Conservation (phyloP, 2,888 invertebrate genomes). For the Hofmannophila pseudospretella region DNA sequence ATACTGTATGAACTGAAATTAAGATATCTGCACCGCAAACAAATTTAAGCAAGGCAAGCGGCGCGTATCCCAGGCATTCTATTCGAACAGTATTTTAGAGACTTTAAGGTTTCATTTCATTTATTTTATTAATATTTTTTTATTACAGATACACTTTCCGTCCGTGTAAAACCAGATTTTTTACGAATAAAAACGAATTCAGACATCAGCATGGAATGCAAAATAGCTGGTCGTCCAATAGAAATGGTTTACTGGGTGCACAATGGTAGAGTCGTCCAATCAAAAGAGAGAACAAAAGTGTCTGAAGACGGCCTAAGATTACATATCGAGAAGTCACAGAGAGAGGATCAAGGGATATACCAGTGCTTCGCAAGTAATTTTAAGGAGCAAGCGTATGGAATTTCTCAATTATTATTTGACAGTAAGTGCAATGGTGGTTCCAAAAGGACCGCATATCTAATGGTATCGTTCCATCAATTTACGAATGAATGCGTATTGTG, state of each 20-base stretch:
- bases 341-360: slow-evolving; percentile 93
- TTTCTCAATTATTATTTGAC: slow-evolving; percentile 88
- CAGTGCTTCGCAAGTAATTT: slow-evolving; percentile 93
- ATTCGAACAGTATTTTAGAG: no score
- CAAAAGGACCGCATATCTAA: not conserved
- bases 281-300: slow-evolving; percentile 78
- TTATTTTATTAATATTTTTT: no score
- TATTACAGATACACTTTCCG: slow-evolving; percentile 85
- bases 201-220: slow-evolving; percentile 91
- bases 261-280: slow-evolving; percentile 81
- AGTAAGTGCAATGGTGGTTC: slow-evolving; percentile 68
- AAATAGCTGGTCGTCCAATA: slow-evolving; percentile 91
- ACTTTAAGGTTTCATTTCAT: no score
- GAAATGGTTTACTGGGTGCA: slow-evolving; percentile 88
- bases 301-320: slow-evolving; percentile 67
- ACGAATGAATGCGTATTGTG: no score
- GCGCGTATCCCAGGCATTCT: no score
- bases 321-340: slow-evolving; percentile 82
- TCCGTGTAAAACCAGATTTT: slow-evolving; percentile 87
- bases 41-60: no score
- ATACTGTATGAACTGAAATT: no score
- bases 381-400: slow-evolving; percentile 90
- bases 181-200: slow-evolving; percentile 90
- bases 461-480: no score
- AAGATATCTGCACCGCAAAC: no score